Conservation (phyloP, 2,113 vertebrate genomes). For the Plecturocebus donacophilus region DNA sequence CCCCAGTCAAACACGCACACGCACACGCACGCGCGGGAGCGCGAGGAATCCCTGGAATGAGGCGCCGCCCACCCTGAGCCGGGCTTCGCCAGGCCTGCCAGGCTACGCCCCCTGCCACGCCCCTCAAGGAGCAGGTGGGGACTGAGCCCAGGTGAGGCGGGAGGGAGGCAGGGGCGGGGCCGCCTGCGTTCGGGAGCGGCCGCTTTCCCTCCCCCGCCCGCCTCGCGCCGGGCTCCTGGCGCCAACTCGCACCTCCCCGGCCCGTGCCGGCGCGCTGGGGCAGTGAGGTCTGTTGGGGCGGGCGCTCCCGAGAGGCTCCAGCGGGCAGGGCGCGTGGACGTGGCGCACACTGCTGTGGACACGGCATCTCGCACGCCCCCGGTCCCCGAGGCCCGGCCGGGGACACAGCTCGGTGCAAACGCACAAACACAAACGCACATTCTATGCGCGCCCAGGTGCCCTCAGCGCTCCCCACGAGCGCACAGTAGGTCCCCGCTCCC, state of each 20-base stretch:
- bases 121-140: conserved; percentile 74
- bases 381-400: background rate
- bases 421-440: background rate
- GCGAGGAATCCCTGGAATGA: conserved; percentile 95
- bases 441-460: background rate
- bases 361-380: background rate
- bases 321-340: background rate
- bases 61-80: conserved; percentile 69
- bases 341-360: background rate
- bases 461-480: background rate
- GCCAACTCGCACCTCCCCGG: accelerated
- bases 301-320: background rate
- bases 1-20: background rate
- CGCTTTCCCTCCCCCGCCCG: background rate
- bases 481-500: background rate
- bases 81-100: background rate
- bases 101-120: conserved; percentile 30
- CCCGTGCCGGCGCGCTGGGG: background rate
- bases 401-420: background rate
- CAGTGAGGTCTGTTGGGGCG: accelerated
- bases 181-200: background rate
- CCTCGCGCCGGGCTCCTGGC: background rate
- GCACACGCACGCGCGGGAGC: conserved; percentile 37
- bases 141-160: background rate
- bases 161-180: background rate